A percentile compares a stretch with the other conserved stretches of the same genome.
Evolutionary conservation across 2,888 invertebrate genomes (phyloP).

Genomic region (Lycocerus yunnanus): DNA sequence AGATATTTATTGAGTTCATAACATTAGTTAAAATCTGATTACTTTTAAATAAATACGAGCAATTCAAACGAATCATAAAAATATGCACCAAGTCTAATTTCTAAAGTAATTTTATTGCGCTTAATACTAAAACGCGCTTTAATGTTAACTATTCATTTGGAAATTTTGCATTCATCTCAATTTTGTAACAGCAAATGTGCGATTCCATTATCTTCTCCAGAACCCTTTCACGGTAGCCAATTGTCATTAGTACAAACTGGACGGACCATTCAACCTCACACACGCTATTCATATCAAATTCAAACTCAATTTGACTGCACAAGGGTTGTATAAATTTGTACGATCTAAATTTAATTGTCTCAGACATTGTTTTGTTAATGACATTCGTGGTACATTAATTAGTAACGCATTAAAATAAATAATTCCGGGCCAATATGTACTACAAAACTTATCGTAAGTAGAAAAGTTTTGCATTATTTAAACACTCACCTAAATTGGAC

Average conservation of each 20-base stretch:
- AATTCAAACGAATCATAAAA: slow-evolving; percentile 36
- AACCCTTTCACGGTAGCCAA: slow-evolving; percentile 52
- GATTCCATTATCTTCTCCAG: slow-evolving; percentile 48
- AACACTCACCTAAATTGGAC: background rate
- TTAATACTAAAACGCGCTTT: slow-evolving; percentile 13
- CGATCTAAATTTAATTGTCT: slow-evolving; percentile 45
- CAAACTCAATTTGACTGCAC: slow-evolving; percentile 49
- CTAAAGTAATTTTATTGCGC: background rate
- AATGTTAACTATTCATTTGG: slow-evolving; percentile 27
- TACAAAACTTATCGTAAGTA: background rate
- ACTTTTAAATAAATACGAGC: slow-evolving; percentile 51
- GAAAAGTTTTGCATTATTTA: background rate
- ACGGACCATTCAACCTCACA: slow-evolving; percentile 46
- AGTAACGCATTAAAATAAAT: background rate
- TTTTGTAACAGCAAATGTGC: slow-evolving; percentile 48
- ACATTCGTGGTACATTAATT: slow-evolving; percentile 21
- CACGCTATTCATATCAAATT: slow-evolving; percentile 51
- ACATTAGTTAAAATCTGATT: slow-evolving; percentile 51
- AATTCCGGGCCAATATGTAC: background rate
- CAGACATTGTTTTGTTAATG: slow-evolving; percentile 40
- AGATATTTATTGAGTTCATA: slow-evolving; percentile 51
- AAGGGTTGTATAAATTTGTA: slow-evolving; percentile 48
- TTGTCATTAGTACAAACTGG: slow-evolving; percentile 51
- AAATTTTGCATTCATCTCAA: slow-evolving; percentile 41
- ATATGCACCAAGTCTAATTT: slow-evolving; percentile 30